Base-by-base conservation (phyloP, 2,797 vertebrate genomes). In the Natrix natrix region DNA sequence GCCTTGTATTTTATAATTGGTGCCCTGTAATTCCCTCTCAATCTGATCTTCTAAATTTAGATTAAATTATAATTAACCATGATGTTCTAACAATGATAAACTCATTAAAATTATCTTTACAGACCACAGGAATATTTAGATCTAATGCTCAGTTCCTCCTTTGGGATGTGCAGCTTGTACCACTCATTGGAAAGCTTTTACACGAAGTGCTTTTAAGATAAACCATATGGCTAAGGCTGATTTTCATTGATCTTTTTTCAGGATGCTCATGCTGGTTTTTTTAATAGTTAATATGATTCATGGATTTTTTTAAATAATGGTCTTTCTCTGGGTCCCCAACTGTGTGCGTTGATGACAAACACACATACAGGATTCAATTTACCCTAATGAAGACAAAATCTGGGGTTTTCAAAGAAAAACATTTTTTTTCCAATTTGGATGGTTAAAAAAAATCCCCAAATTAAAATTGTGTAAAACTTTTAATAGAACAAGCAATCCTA, bases 171-270 rank as follows among this genome's bases (percentile, higher is more conserved):
- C 6, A 11, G 92, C 26, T 24, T 2, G 89, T 90, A 60, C 20
- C 74, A 83, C 8, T 93, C 54, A 89, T 91, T 92, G 57, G 86
- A 55, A 11, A 32, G 92, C 92, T 91, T 94, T 95, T 94, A 16
- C 92, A 0, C 32, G 1, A 43, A 28, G 28, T 83, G 94, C 56
- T 22, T 69, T 94, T 74, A 93, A 63, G 89, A 90, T 94, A 92
- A 95, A 94, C 88, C 4, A 90, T 86, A 93, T 88, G 26, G n/a
- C 94, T 95, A 94, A 90, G 94, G 69, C 93, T 93, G 94, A 66
- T 28, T 96, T 93, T 96, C 92, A 93, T 66, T 54, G 91, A 94
- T 78, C 92, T 94, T 94, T 4, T 90, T 96, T 87, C 48, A 59
- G 32, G 91, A 20, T 87, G 89, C 78, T 90, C 57, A 60, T 13